These are phyloP conservation scores for Incurvaria masculella DNA, from an alignment of 2,888 invertebrate species.

Conservation along the genomic window DNA sequence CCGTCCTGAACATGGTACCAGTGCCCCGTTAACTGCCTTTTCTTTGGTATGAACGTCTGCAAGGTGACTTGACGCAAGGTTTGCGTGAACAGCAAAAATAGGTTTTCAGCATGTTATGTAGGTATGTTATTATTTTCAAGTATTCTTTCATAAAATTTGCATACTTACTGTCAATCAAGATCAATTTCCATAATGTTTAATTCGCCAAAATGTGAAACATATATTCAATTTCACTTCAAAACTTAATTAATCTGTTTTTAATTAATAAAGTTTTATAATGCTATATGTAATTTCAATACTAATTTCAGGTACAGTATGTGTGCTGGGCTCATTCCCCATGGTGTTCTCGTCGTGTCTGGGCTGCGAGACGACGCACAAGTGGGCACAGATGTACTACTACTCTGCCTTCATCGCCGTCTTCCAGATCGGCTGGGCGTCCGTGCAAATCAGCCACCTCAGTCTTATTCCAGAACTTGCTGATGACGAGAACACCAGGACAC, in stretches of 20 bases:
- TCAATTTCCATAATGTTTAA: too few relatives aligned
- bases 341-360: constrained; percentile 77
- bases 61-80: too few relatives aligned
- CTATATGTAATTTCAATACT: constrained; percentile 6
- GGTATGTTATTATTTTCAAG: too few relatives aligned
- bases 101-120: too few relatives aligned
- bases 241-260: constrained; percentile 4
- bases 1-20: too few relatives aligned
- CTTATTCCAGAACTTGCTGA: constrained; percentile 80
- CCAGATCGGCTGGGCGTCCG: constrained; percentile 92
- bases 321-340: constrained; percentile 79
- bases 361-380: constrained; percentile 60
- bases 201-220: background rate
- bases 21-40: too few relatives aligned
- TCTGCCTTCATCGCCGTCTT: constrained; percentile 76
- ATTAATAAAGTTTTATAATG: background rate
- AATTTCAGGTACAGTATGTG: constrained; percentile 68
- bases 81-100: too few relatives aligned
- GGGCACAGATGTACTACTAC: constrained; percentile 73
- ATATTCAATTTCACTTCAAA: constrained; percentile 6
- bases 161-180: too few relatives aligned
- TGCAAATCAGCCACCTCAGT: constrained; percentile 88
- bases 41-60: too few relatives aligned
- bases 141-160: too few relatives aligned
- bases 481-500: constrained; percentile 69